Evolutionary conservation across 2,113 vertebrate species (phyloP), one percentile per base, ranked within the genome.

Genomic region (Lycocorax pyrrhopterus): DNA sequence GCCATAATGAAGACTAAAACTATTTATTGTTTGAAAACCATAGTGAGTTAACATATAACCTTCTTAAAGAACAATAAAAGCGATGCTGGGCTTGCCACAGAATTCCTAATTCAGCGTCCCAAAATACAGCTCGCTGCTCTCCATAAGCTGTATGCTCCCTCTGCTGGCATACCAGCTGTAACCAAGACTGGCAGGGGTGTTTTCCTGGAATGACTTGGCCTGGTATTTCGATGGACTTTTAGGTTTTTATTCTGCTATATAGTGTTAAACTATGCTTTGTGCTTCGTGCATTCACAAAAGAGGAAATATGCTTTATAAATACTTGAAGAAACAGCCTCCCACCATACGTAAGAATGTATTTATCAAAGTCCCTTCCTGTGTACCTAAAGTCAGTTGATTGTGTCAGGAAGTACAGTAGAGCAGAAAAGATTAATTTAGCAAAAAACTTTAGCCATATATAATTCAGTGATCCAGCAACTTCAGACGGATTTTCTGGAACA

Each of bases 401-500:
- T 32, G 30, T 43, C 59, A 88, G 64, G 59, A 84, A 78, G 44
- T 52, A 74, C 29, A 41, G 23, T 63, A 29, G n/a, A 84, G 4
- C 0, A 1, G 64, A 63, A 90, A 93, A 26, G 44, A 90, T 66
- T 7, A 81, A 90, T 86, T 90, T 77, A 94, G 78, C 52, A 3
- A 52, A 68, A 85, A 81, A 87, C 88, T 82, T 76, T 20, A 92
- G 41, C 46, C 53, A 56, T 92, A 90, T 93, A 37, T 68, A 78
- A 56, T 46, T 84, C 64, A 89, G 49, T 92, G 80, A 96, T 72
- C 83, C 84, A 89, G 92, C 21, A 97, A 89, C 64, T 84, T 78
- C 32, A 44, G 35, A 32, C 22, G 49, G 90, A 92, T 95, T 96
- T 96, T 94, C 94, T 78, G 90, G 85, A 93, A 92, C 80, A 89